Percentiles rank a stretch among this genome's conserved stretches.
phyloP scores from a whole-genome alignment of 2,888 invertebrate genomes.

The Ecdyonurus torrentis region DNA sequence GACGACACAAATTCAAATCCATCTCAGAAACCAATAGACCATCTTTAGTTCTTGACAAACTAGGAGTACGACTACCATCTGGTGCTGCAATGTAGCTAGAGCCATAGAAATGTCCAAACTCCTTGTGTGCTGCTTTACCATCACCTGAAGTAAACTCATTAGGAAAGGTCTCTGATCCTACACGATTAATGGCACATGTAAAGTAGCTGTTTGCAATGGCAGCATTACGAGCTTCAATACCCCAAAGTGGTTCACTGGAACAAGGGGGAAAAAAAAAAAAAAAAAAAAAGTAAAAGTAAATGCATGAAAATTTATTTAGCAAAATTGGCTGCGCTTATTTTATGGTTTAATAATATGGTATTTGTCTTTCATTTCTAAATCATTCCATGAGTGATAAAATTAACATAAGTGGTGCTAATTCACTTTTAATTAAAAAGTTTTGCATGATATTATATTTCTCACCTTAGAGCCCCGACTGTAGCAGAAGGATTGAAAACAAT shows the following conservation, averaged over 20 bases:
- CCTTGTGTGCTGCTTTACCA: conserved; percentile 52
- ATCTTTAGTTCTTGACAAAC: conserved; percentile 54
- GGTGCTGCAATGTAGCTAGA: conserved; percentile 89
- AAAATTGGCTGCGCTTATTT: too few species aligned
- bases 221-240: conserved; percentile 87
- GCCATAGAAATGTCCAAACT: conserved; percentile 89
- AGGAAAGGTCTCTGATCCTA: conserved; percentile 72
- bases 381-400: neutral
- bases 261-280: conserved; percentile 16
- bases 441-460: conserved; percentile 16
- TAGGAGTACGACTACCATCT: conserved; percentile 74
- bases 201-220: conserved; percentile 92
- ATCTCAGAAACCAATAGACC: conserved; percentile 78
- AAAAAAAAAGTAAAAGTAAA: neutral
- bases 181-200: conserved; percentile 84
- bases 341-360: too few species aligned
- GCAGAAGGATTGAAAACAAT: conserved; percentile 98
- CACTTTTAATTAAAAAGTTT: neutral
- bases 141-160: conserved; percentile 75
- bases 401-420: too few species aligned
- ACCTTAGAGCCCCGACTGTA: conserved; percentile 51
- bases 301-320: neutral
- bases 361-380: neutral
- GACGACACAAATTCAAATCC: conserved; percentile 87
- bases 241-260: conserved; percentile 82